Base-by-base conservation (phyloP, 2,113 vertebrate genomes). In the Arvicanthis niloticus region DNA sequence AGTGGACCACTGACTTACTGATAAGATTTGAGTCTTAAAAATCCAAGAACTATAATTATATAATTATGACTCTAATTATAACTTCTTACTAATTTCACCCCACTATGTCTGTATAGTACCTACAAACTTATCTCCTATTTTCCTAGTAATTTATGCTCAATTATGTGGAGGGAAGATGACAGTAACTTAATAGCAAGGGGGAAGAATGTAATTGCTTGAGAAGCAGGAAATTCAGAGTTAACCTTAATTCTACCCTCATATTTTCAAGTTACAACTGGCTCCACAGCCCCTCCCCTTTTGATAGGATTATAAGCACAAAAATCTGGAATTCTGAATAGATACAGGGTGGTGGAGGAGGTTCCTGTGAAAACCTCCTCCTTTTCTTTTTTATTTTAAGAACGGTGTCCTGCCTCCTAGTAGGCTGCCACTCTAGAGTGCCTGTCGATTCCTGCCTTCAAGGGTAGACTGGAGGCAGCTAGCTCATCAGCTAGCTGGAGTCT, bases 21-120 rank as follows among this genome's bases (percentile, higher is more conserved):
- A 81, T 7, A 82, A 53, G 78, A 92, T 91, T 77, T 22, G 1
- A 58, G 96, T 96, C 31, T 85, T 97, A 91, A 96, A 98, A 91
- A 93, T 96, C 10, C 37, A 97, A 92, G 53, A 73, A 93, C 26
- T 91, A 15, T 88, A 97, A 97, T 91, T 94, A 95, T 86, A 8
- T 60, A 62, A 84, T 84, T 84, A 42, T 84, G 16, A 84, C 80
- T 84, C 56, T 84, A 82, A 82, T 60, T 84, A 84, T 85, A 92
- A 97, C 87, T 86, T 73, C 62, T 85, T 95, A 97, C 51, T 95
- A 96, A 95, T 77, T 95, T 96, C 21, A 97, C 60, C 97, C 97
- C 67, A 97, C 93, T 97, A 95, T 90, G 93, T 97, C 77, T 87
- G 26, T 78, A 89, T 62, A 97, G 89, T 34, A 56, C 67, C 67